These are phyloP conservation scores for Epiblema foenella DNA, from an alignment of 2,888 invertebrate genomes.

Conservation along the genomic window DNA sequence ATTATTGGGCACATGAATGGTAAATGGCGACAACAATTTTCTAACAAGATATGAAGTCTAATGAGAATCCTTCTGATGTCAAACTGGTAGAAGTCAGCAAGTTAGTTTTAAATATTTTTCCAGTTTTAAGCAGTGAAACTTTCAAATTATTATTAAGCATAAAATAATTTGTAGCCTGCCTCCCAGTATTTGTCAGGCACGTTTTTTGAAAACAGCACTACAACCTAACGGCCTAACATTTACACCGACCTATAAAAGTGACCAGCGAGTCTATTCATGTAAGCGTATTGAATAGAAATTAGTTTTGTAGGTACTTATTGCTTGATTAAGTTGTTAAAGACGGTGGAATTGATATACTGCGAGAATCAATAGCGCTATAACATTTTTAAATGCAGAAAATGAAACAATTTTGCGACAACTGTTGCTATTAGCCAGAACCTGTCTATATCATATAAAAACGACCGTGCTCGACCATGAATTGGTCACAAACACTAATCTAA, in stretches of 20 bases:
- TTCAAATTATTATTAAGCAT: too few species aligned
- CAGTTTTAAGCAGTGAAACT: too few species aligned
- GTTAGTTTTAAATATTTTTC: too few species aligned
- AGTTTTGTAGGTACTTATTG: not conserved
- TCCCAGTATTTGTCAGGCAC: not conserved
- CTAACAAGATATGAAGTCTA: not conserved
- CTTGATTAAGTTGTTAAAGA: too few species aligned
- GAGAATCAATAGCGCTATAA: too few species aligned
- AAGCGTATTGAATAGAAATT: not conserved
- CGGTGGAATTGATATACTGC: too few species aligned
- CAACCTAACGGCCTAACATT: not conserved
- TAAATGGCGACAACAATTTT: not conserved
- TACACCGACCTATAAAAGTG: not conserved
- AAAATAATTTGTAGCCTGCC: not conserved
- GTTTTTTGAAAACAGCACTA: conserved; percentile 2
- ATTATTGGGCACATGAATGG: not conserved
- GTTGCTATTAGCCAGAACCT: too few species aligned
- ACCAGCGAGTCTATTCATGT: not conserved
- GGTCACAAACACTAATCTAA: too few species aligned
- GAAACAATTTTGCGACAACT: too few species aligned
- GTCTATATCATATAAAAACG: too few species aligned
- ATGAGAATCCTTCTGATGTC: not conserved
- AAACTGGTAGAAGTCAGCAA: not conserved
- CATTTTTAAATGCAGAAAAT: too few species aligned
- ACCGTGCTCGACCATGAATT: too few species aligned